phyloP scores from a whole-genome alignment of 2,888 invertebrate genomes.

The Aproaerema taeniolella region DNA sequence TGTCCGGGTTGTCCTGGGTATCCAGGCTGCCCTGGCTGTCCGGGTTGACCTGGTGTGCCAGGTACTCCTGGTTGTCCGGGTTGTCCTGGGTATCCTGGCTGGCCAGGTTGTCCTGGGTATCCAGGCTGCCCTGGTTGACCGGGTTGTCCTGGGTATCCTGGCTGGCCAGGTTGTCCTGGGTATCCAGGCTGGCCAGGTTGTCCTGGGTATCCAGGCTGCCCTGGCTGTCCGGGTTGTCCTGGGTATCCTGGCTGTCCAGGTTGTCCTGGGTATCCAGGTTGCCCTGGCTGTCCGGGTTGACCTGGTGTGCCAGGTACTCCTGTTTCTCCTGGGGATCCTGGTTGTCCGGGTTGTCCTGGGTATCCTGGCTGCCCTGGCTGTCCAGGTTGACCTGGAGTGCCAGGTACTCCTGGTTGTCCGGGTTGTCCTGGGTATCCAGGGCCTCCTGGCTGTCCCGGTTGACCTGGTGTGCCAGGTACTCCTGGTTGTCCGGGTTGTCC shows the following conservation, averaged over 20 bases:
- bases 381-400: too few relatives aligned
- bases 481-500: too few relatives aligned
- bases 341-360: slow-evolving; percentile 24
- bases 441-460: too few relatives aligned
- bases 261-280: slow-evolving; percentile 34
- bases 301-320: slow-evolving; percentile 23
- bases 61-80: slow-evolving; percentile 57
- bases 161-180: slow-evolving; percentile 23
- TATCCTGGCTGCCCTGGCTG: too few relatives aligned
- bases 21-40: slow-evolving; percentile 43
- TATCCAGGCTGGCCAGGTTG: slow-evolving; percentile 21
- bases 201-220: slow-evolving; percentile 23
- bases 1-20: slow-evolving; percentile 21
- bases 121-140: slow-evolving; percentile 24
- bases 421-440: too few relatives aligned
- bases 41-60: slow-evolving; percentile 44
- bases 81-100: slow-evolving; percentile 19
- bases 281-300: slow-evolving; percentile 25
- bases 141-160: slow-evolving; percentile 32
- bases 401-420: too few relatives aligned
- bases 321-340: slow-evolving; percentile 31
- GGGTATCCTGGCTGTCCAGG: slow-evolving; percentile 31
- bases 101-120: slow-evolving; percentile 23
- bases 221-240: slow-evolving; percentile 33
- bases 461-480: too few relatives aligned